Conservation (phyloP, 2,113 vertebrate species). For the Donacobius atricapilla region DNA sequence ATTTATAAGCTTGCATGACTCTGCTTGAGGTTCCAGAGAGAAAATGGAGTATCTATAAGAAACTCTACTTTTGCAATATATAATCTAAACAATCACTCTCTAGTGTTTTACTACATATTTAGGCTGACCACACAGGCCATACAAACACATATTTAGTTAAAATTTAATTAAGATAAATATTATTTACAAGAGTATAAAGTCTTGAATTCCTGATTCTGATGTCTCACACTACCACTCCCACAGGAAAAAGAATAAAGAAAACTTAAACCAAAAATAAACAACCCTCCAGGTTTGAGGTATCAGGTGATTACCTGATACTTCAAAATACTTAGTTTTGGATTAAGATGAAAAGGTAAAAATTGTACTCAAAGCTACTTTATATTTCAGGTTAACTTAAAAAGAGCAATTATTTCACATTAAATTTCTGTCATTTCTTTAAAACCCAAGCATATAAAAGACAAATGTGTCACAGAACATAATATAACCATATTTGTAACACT, state of each 20-base stretch:
- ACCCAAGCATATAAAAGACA: background rate
- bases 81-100: background rate
- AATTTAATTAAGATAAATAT: background rate
- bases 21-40: background rate
- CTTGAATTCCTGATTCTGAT: background rate
- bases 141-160: background rate
- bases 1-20: background rate
- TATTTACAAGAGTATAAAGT: background rate
- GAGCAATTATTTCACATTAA: background rate
- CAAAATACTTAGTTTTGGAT: background rate
- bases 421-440: background rate
- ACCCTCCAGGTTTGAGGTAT: no score
- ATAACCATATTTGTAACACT: background rate
- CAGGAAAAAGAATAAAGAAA: background rate
- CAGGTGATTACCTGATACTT: background rate
- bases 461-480: background rate
- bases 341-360: background rate
- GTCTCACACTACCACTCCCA: rapidly evolving
- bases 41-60: background rate
- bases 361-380: background rate
- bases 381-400: background rate
- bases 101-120: background rate
- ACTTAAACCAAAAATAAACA: rapidly evolving
- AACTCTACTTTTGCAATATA: background rate
- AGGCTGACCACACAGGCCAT: background rate